Base-by-base conservation (phyloP, 2,797 vertebrate genomes). In the Betta splendens region DNA sequence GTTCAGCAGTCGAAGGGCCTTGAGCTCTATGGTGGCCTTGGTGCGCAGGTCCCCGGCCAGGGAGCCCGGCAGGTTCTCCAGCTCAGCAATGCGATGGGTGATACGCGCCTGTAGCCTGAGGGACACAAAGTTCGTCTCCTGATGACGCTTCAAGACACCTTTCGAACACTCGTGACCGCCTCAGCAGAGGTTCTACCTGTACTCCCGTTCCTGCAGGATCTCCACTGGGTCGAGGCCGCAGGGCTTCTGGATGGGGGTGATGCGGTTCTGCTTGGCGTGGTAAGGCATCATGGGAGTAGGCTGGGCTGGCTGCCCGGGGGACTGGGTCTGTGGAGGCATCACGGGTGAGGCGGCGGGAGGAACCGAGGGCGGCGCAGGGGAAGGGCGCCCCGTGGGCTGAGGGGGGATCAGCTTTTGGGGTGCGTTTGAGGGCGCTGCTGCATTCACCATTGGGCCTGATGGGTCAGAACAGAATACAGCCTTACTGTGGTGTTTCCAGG, bases 1-100 rank as follows among this genome's bases (percentile, higher is more conserved):
- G 85, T 97, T 99, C 1, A 99, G 94, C 29, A 99, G 92, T 17
- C 96, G 80, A 38, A 99, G 92, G 8, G 96, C 97, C 85, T 99
- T 99, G 35, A 99, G 94, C 72, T 99, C 97, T 3, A 98, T 98
- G 44, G 94, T 98, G 1, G 97, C 97, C 94, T 99, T 99, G 92
- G 96, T 99, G 75, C 95, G 89, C 80, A 99, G 87, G 85, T 99
- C 97, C 18, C 95, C 96, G 0, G 96, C 94, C 69, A 99, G 83
- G 32, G 96, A 97, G 29, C 96, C 97, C 0, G 97, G 96, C 13
- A 99, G 93, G 80, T 97, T 96, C 69, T 99, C 97, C 77, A 99
- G 91, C 56, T 99, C 97, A 63, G 96, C 94, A 70, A 99, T 98
- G 29, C 97, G 91, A 85, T 98, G 97, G 23, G 96, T 92, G 5